Evolutionary conservation across 1,140 invertebrate species (phyloP).

Genomic region (Melanaphis sacchari): DNA sequence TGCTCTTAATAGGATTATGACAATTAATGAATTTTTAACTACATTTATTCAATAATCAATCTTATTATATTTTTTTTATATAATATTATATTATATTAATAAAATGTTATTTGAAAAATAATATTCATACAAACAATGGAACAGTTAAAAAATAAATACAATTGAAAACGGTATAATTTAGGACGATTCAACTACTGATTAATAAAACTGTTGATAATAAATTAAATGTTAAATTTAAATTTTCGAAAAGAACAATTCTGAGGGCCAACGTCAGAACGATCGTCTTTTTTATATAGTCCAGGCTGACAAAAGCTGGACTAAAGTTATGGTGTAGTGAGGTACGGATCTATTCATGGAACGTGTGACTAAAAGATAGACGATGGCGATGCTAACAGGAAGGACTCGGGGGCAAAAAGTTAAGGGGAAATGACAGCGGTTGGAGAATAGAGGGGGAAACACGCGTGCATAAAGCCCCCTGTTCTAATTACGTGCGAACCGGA

Average conservation of each 20-base stretch:
- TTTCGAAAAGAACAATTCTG: background rate
- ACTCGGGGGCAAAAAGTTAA: background rate
- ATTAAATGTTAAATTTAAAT: background rate
- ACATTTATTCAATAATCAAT: background rate
- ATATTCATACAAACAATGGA: no score
- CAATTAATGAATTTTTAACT: background rate
- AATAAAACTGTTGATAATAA: background rate
- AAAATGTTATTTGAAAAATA: no score
- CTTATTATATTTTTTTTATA: no score
- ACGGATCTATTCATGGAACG: background rate
- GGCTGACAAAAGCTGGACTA: no score
- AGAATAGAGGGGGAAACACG: background rate
- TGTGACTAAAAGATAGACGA: background rate
- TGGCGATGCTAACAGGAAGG: background rate
- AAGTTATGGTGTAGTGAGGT: background rate
- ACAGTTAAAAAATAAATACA: no score
- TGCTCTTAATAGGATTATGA: background rate
- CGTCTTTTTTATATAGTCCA: background rate
- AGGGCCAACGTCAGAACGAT: background rate
- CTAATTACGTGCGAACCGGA: conserved; percentile 52
- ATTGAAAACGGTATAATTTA: no score
- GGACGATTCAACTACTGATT: background rate
- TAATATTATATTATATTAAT: no score
- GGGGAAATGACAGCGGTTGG: no score
- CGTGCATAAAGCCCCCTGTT: background rate